Evolutionary conservation across 2,888 invertebrate species (phyloP), one percentile per base, ranked within the genome.

Genomic region (Heliconius erato): DNA sequence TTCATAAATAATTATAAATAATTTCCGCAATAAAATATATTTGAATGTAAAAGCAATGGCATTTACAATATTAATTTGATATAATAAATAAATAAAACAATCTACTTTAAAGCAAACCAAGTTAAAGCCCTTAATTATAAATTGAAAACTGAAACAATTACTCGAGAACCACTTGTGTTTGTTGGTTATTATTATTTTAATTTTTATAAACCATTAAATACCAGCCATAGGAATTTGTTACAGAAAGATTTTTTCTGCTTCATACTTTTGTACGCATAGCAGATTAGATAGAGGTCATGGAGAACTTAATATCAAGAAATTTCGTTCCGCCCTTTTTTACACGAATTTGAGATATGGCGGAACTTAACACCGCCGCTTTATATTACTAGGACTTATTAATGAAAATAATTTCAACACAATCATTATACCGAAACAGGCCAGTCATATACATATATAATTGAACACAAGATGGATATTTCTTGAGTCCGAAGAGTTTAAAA

Each of bases 61-160:
- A 54, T 54, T 54, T 54, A 54, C 54, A 23, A 54, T 54, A 54
- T 54, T 54, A 54, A 54, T 54, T 54, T 54, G 2, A 71, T 23
- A 71, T 71, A 40, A 71, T 71, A 71, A 71, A 71, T n/a, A 69
- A 72, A 40, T 26, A 26, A 72, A 26, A 72, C 26, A 72, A 44
- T 44, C 72, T 72, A 72, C 72, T 72, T 72, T 44, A 72, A 28
- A 26, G 16, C n/a, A 49, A 44, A 72, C 72, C 3, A 44, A 49
- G 44, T 49, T 26, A 26, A 71, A 44, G 71, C 40, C 40, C 44
- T 72, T 72, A 72, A 72, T 72, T 72, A 72, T 49, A 72, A 71
- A 72, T 26, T 49, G 72, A 44, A 49, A 72, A 72, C n/a, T 72
- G 44, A 44, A 72, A 72, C 44, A 49, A 72, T 72, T 44, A 72